Evolutionary conservation across 2,797 vertebrate genomes (phyloP).

Genomic region (Pseudochromis fuscus): DNA sequence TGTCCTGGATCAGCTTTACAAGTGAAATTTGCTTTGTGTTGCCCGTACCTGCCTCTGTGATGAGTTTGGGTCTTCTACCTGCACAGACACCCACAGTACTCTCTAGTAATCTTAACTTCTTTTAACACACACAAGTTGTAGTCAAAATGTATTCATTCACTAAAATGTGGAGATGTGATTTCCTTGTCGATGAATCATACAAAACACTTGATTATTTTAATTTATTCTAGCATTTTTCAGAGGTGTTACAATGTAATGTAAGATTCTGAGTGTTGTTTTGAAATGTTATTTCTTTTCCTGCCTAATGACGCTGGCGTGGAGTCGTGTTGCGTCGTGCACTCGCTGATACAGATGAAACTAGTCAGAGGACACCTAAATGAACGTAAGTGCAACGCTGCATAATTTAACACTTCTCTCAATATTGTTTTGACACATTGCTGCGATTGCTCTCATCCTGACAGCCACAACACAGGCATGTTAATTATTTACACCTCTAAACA

Average conservation of each 20-base stretch:
- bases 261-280: neutral
- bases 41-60: too few species aligned
- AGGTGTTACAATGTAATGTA: neutral
- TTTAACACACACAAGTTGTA: too few species aligned
- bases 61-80: too few species aligned
- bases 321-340: conserved; percentile 14
- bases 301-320: neutral
- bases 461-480: conserved; percentile 70
- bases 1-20: too few species aligned
- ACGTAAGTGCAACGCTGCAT: conserved; percentile 69
- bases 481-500: conserved; percentile 80
- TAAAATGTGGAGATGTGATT: neutral
- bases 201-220: too few species aligned
- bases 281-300: neutral
- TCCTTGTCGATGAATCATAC: neutral
- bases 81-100: too few species aligned
- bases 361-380: conserved; percentile 63
- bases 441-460: conserved; percentile 65
- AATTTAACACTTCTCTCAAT: conserved; percentile 79
- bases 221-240: neutral
- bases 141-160: neutral
- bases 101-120: too few species aligned
- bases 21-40: too few species aligned
- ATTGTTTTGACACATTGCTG: conserved; percentile 77
- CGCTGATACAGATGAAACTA: conserved; percentile 51